phyloP scores from a whole-genome alignment of 2,797 vertebrate genomes.

The Vireo griseus region DNA sequence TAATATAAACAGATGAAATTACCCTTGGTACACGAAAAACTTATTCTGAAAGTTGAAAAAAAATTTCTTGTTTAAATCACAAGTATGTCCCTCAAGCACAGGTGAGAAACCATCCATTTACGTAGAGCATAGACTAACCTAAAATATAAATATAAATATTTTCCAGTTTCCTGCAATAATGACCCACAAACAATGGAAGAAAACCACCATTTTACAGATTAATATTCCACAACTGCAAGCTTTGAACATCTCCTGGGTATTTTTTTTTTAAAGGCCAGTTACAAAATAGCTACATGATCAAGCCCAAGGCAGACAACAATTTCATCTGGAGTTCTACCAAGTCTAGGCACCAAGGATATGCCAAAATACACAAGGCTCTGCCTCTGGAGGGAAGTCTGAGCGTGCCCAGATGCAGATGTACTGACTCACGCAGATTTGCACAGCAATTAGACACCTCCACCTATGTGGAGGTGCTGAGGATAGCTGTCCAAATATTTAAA shows the following conservation, averaged over 20 bases:
- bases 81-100: background rate
- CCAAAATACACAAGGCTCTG: background rate
- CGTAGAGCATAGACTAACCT: background rate
- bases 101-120: background rate
- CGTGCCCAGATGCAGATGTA: background rate
- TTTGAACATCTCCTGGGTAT: background rate
- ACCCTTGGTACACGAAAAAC: background rate
- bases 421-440: background rate
- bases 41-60: background rate
- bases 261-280: background rate
- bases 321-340: background rate
- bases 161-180: background rate
- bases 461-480: background rate
- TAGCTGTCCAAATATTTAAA: conserved; percentile 20
- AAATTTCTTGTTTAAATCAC: background rate
- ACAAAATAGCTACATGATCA: background rate
- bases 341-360: background rate
- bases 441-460: conserved; percentile 4
- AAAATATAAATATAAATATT: background rate
- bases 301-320: background rate
- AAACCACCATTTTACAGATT: background rate
- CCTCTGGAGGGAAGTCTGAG: background rate
- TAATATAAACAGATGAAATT: background rate
- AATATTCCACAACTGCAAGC: background rate
- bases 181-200: background rate